These are phyloP conservation scores for Halictus rubicundus DNA, from an alignment of 1,140 invertebrate genomes.

Conservation along the genomic window DNA sequence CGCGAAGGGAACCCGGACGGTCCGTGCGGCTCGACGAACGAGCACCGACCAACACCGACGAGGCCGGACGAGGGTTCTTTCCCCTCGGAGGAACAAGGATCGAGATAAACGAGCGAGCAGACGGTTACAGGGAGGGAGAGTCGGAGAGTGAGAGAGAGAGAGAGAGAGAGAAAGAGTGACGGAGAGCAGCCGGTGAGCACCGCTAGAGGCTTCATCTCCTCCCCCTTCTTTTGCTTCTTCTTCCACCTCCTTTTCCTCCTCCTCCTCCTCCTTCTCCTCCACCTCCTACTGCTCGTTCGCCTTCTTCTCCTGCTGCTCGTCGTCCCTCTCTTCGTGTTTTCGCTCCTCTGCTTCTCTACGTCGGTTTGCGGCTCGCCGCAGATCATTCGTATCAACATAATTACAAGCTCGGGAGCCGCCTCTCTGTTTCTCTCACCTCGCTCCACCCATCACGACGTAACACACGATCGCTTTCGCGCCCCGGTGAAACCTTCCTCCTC, in stretches of 20 bases:
- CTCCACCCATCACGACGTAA: slow-evolving; percentile 80
- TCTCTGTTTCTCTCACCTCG: slow-evolving; percentile 80
- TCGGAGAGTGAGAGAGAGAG: neutral
- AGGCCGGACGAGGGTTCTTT: slow-evolving; percentile 17
- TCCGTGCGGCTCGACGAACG: neutral
- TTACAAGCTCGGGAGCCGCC: slow-evolving; percentile 81
- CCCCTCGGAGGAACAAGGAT: slow-evolving; percentile 17
- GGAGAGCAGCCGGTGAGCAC: slow-evolving; percentile 72
- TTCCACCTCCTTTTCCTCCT: slow-evolving; percentile 15
- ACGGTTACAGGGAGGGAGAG: neutral
- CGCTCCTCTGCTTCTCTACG: slow-evolving; percentile 34
- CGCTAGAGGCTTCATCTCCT: slow-evolving; percentile 72
- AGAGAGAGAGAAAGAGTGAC: slow-evolving; percentile 26
- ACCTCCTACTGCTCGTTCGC: slow-evolving; percentile 13
- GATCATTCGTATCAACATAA: slow-evolving; percentile 81
- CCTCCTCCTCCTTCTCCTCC: slow-evolving; percentile 20
- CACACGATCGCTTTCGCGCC: slow-evolving; percentile 74
- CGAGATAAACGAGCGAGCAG: slow-evolving; percentile 23
- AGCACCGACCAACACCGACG: neutral
- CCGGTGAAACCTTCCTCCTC: slow-evolving; percentile 54
- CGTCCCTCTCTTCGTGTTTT: slow-evolving; percentile 29
- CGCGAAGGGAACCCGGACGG: slow-evolving; percentile 28
- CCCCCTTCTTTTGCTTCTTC: slow-evolving; percentile 26
- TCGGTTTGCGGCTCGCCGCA: slow-evolving; percentile 77
- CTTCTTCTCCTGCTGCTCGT: slow-evolving; percentile 1